Evolutionary conservation across 2,113 vertebrate genomes (phyloP).

Genomic region (Mormyrus lacerda): DNA sequence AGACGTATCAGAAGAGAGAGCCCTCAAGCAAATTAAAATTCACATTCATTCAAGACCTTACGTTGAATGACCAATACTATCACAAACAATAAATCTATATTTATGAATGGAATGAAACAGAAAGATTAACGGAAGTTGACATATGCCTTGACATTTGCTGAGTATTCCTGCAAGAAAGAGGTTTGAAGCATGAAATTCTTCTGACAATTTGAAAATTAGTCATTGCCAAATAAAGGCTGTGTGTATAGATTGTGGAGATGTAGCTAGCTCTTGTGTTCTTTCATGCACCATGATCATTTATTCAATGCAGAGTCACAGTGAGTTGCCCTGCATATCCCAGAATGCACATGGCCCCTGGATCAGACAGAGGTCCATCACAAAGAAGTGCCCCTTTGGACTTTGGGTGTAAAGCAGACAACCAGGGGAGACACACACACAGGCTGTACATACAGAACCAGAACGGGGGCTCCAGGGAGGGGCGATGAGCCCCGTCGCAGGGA

Average conservation of each 20-base stretch:
- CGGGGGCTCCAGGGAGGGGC: not conserved
- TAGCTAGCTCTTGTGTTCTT: not conserved
- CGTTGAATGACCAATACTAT: not conserved
- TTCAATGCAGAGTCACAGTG: not conserved
- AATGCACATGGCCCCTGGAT: not conserved
- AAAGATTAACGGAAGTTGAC: not conserved
- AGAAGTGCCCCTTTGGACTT: not conserved
- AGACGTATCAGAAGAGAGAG: not conserved
- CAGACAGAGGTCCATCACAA: not conserved
- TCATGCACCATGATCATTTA: not conserved
- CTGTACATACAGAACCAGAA: not conserved
- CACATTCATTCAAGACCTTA: not conserved
- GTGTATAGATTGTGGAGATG: not conserved
- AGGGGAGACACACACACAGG: not conserved
- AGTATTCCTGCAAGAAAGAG: not conserved
- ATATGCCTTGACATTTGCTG: not conserved
- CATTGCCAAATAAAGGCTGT: not conserved
- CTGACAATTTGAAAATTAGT: not conserved
- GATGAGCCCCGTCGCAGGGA: not conserved
- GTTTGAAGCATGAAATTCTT: not conserved
- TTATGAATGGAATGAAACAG: not conserved
- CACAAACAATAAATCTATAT: not conserved
- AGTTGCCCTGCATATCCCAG: not conserved
- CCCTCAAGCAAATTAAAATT: not conserved
- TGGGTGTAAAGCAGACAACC: not conserved